phyloP scores from a whole-genome alignment of 2,113 vertebrate genomes.

The Rhadina sibilatrix region DNA sequence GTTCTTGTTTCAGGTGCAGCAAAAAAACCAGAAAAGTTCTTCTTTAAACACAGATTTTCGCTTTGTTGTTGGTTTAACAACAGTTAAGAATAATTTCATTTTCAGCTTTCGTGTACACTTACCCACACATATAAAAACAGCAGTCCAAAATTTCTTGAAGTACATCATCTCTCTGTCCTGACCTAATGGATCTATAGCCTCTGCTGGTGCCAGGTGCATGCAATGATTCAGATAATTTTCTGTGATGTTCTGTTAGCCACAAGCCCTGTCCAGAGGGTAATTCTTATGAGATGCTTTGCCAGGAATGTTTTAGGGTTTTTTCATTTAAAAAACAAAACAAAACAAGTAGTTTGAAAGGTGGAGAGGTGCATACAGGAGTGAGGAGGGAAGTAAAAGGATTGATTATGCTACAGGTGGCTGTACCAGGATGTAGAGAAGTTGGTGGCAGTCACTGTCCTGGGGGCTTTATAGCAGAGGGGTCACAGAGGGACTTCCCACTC shows the following conservation, averaged over 20 bases:
- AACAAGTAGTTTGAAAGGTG: not conserved
- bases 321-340: too few relatives aligned
- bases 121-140: not conserved
- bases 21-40: not conserved
- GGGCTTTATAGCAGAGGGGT: not conserved
- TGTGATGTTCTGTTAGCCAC: not conserved
- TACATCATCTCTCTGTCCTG: not conserved
- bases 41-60: not conserved
- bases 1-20: not conserved
- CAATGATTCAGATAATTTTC: not conserved
- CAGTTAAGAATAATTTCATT: not conserved
- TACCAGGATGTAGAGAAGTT: not conserved
- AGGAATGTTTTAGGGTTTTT: not conserved
- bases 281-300: not conserved
- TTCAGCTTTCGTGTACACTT: not conserved
- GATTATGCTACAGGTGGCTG: not conserved
- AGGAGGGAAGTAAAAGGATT: not conserved
- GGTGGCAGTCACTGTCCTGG: not conserved
- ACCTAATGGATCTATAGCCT: not conserved
- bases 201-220: not conserved
- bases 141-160: not conserved
- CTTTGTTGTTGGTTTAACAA: not conserved
- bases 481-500: not conserved
- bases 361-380: not conserved
- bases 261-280: not conserved